Evolutionary conservation across 2,888 invertebrate species (phyloP).

Genomic region (Octonoba sinensis): DNA sequence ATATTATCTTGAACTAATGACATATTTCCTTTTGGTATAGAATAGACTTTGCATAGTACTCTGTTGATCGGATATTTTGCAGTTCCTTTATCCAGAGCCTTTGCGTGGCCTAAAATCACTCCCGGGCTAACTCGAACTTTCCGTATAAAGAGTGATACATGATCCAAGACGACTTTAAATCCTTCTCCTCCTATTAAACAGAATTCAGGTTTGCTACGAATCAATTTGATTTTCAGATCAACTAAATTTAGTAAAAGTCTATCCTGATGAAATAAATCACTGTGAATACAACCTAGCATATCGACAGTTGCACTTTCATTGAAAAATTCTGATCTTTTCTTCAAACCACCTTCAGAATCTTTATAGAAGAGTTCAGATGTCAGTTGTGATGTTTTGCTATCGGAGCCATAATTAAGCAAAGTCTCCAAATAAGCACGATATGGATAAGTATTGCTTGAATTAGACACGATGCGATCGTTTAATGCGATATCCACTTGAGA

Average conservation of each 20-base stretch:
- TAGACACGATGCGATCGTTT: slow-evolving; percentile 18
- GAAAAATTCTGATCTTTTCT: background rate
- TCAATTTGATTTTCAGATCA: slow-evolving; percentile 42
- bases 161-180: slow-evolving; percentile 64
- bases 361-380: slow-evolving; percentile 17
- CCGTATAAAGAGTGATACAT: slow-evolving; percentile 65
- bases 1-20: too few relatives aligned
- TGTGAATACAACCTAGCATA: slow-evolving; percentile 31
- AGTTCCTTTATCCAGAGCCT: background rate
- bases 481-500: slow-evolving; percentile 21
- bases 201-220: slow-evolving; percentile 44
- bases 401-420: slow-evolving; percentile 1
- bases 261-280: slow-evolving; percentile 32
- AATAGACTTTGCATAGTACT: slow-evolving; percentile 3
- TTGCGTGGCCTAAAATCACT: slow-evolving; percentile 60
- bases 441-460: slow-evolving; percentile 11
- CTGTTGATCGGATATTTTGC: slow-evolving; percentile 33
- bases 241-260: slow-evolving; percentile 32
- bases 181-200: slow-evolving; percentile 22
- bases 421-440: slow-evolving; percentile 18
- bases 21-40: too few relatives aligned
- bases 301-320: background rate
- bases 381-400: slow-evolving; percentile 23
- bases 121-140: slow-evolving; percentile 64
- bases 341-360: too few relatives aligned